phyloP scores from a whole-genome alignment of 2,113 vertebrate species.

The Orcinus orca region DNA sequence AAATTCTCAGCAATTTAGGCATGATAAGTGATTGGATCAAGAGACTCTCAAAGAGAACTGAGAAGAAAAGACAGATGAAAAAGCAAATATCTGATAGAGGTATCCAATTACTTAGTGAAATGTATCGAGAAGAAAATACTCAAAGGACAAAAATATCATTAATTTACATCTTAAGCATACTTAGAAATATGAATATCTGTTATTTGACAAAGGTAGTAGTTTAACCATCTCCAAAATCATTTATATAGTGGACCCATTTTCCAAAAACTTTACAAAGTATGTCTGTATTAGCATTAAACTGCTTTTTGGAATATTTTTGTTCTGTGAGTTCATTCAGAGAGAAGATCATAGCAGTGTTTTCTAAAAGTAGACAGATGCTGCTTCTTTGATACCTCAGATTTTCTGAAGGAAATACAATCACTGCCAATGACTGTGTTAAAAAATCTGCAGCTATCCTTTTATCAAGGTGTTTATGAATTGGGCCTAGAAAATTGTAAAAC shows the following conservation, averaged over 20 bases:
- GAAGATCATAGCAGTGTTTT: background rate
- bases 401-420: constrained; percentile 35
- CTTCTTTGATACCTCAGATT: constrained; percentile 17
- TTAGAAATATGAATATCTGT: background rate
- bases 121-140: background rate
- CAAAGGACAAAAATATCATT: background rate
- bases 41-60: background rate
- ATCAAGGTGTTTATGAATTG: constrained; percentile 27
- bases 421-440: background rate
- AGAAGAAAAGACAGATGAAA: background rate
- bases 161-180: background rate
- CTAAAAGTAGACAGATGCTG: background rate
- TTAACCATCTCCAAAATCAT: background rate
- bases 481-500: constrained; percentile 44
- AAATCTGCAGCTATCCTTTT: background rate
- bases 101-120: background rate
- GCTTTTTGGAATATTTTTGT: background rate
- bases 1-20: background rate
- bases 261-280: background rate
- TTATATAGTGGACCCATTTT: background rate
- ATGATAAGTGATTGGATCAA: background rate
- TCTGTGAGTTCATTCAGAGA: background rate
- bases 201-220: background rate
- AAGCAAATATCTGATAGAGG: background rate
- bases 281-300: background rate